Percentiles rank a stretch among this genome's conserved stretches.
Evolutionary conservation across 2,113 vertebrate genomes (phyloP).

Genomic region (Cairina moschata): DNA sequence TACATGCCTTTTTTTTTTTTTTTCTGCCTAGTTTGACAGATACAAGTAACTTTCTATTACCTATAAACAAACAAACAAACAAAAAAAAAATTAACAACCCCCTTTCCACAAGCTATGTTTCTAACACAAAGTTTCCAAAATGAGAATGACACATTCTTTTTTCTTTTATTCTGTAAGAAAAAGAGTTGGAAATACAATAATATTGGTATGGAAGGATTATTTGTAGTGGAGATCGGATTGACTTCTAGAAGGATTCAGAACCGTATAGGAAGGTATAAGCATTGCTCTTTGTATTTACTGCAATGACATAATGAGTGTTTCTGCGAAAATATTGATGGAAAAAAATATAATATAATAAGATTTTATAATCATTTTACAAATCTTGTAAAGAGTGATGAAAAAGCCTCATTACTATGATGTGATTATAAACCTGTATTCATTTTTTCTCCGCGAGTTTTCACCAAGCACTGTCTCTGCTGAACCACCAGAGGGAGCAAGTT

Average conservation of each 20-base stretch:
- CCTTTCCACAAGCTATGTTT: background rate
- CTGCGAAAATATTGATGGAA: background rate
- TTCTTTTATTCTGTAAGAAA: background rate
- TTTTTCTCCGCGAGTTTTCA: background rate
- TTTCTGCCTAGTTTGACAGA: background rate
- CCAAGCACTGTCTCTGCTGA: background rate
- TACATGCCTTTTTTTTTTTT: background rate
- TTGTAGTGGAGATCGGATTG: background rate
- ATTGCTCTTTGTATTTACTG: background rate
- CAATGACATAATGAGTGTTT: background rate
- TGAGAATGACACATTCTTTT: background rate
- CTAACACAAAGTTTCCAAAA: background rate
- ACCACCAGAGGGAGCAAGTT: conserved; percentile 69
- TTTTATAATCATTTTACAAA: background rate
- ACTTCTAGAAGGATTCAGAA: background rate
- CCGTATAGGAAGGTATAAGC: background rate
- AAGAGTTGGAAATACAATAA: background rate
- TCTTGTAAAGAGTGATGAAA: background rate
- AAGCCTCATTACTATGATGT: background rate
- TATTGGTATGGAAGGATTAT: background rate
- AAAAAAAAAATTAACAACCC: background rate
- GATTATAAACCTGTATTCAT: background rate
- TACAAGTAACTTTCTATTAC: background rate
- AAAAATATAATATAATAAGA: background rate
- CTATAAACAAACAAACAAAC: background rate